Conservation (phyloP, 2,888 invertebrate species). For the Mystacides longicornis region DNA sequence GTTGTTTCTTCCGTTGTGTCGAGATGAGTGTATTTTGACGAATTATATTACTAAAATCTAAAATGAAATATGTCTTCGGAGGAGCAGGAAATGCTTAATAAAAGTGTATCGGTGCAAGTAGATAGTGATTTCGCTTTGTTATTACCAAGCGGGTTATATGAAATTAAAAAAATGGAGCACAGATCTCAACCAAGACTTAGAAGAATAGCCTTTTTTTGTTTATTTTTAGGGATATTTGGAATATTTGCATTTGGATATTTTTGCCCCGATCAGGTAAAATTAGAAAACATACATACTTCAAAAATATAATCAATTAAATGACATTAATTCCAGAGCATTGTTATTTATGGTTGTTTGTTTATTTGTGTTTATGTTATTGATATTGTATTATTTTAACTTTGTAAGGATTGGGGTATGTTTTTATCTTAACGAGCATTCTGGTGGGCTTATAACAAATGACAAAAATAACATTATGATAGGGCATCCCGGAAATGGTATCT, state of each 20-base stretch:
- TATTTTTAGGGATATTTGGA: conserved; percentile 74
- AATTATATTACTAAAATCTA: conserved; percentile 30
- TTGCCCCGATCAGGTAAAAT: conserved; percentile 81
- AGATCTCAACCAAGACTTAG: conserved; percentile 72
- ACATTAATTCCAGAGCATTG: too few species aligned
- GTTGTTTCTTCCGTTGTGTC: too few species aligned
- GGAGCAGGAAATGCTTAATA: conserved; percentile 57
- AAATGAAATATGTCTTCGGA: conserved; percentile 51
- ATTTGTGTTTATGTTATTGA: conserved; percentile 10
- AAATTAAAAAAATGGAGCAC: conserved; percentile 81
- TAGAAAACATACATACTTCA: too few species aligned
- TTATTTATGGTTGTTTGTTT: neutral
- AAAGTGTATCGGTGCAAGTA: conserved; percentile 76
- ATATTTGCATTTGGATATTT: conserved; percentile 87
- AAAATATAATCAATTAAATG: too few species aligned
- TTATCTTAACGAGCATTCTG: too few species aligned
- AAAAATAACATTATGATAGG: neutral
- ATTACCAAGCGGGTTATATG: conserved; percentile 69
- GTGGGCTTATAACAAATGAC: too few species aligned
- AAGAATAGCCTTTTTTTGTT: conserved; percentile 73
- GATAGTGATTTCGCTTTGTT: conserved; percentile 76
- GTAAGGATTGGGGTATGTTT: too few species aligned
- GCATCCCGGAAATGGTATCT: too few species aligned
- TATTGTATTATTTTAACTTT: too few species aligned
- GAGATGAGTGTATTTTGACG: too few species aligned